Evolutionary conservation across 1,140 invertebrate genomes (phyloP).

Genomic region (Hylaeus anthracinus): DNA sequence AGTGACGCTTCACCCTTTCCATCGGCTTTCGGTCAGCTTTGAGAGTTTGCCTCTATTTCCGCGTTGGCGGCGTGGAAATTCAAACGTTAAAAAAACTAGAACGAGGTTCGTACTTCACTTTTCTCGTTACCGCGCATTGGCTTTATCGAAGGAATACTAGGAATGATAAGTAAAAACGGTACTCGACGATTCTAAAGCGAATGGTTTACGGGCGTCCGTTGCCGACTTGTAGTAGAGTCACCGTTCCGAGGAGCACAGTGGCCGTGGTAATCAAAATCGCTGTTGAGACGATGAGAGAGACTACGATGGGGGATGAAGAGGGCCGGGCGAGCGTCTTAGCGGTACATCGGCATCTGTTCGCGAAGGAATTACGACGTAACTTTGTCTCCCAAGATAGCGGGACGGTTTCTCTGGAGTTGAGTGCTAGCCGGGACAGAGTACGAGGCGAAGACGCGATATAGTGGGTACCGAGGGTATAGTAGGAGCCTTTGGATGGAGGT

Average conservation of each 20-base stretch:
- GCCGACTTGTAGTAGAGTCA: background rate
- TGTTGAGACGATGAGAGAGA: constrained; percentile 14
- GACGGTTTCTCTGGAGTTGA: constrained; percentile 72
- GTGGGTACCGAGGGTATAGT: constrained; percentile 26
- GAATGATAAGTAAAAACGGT: constrained; percentile 14
- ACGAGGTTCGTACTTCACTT: too few species aligned
- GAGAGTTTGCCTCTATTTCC: background rate
- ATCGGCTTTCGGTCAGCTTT: background rate
- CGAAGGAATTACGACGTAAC: constrained; percentile 81
- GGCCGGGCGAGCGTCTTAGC: constrained; percentile 69
- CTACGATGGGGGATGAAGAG: background rate
- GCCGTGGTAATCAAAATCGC: constrained; percentile 48
- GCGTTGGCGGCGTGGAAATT: too few species aligned
- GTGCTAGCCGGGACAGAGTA: constrained; percentile 59
- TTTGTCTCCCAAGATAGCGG: constrained; percentile 79
- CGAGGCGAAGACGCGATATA: constrained; percentile 59
- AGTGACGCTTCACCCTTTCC: constrained; percentile 58
- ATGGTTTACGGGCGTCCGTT: constrained; percentile 4
- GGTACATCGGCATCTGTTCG: constrained; percentile 79
- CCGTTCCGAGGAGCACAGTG: background rate
- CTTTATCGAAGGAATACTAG: constrained; percentile 8
- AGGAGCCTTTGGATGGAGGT: constrained; percentile 36
- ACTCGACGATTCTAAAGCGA: background rate
- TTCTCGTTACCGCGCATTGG: too few species aligned
- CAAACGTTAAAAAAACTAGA: too few species aligned